Evolutionary conservation across 1,140 invertebrate species (phyloP), one percentile per base, ranked within the genome.

Genomic region (Drosophila ogumai): DNA sequence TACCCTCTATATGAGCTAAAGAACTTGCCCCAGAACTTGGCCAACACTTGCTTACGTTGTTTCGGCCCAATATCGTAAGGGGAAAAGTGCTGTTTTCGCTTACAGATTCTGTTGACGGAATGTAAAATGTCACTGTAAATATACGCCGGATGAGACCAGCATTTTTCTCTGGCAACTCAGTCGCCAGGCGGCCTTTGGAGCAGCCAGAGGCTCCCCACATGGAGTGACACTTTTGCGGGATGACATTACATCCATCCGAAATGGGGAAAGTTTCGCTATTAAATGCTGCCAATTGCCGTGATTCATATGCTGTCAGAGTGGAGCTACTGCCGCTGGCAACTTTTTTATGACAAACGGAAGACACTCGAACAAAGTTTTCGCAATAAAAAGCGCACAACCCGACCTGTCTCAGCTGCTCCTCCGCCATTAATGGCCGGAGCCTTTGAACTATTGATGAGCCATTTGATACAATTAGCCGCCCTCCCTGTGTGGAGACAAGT

Each of bases 361-460:
- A 43, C 73, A 87, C 82, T 87, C 79, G 80, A 87, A 60, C 28
- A 87, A 88, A 76, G 60, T 88, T 88, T 69, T 69, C 17, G 81
- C 74, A 60, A 85, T 86, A 78, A 85, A 86, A 81, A 31, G 64
- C 40, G 55, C 64, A 68, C 74, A 68, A 55, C 68, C 41, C 66
- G 56, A 64, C 58, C 58, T 47, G 56, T 72, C 57, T 61, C 75
- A 77, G 61, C 65, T 77, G 69, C 56, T 64, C 65, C 44, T 12
- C 57, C 28, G 34, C n/a, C 58, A 54, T 67, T 86, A 75, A 88
- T 69, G 75, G 75, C 73, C 44, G n/a, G 17, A 50, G 65, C 73
- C 80, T 87, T 87, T 87, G 84, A 88, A 87, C 84, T 88, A 87
- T 87, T 87, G 84, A 87, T 88, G 84, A 80, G 84, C 76, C 84